phyloP scores from a whole-genome alignment of 2,888 invertebrate species.

The Griposia aprilina region DNA sequence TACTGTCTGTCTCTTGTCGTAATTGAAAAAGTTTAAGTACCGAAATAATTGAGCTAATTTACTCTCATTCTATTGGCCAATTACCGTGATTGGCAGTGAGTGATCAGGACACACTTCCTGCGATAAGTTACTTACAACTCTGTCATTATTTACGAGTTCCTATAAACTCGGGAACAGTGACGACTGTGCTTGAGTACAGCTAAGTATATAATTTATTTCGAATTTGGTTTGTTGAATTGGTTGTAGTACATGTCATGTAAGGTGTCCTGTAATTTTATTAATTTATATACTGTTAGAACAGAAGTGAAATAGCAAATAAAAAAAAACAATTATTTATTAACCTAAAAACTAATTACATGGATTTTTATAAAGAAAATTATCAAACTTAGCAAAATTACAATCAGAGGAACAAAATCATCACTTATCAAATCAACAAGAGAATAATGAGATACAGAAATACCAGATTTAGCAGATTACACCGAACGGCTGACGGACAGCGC shows the following conservation, averaged over 20 bases:
- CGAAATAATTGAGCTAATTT: slow-evolving; percentile 37
- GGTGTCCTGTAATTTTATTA: too few relatives aligned
- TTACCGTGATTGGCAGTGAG: slow-evolving; percentile 50
- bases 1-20: neutral
- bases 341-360: too few relatives aligned
- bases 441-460: too few relatives aligned
- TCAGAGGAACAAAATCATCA: too few relatives aligned
- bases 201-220: neutral
- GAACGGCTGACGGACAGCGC: too few relatives aligned
- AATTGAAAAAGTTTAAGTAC: slow-evolving; percentile 35
- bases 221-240: neutral
- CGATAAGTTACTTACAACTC: slow-evolving; percentile 28
- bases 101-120: slow-evolving; percentile 37
- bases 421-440: too few relatives aligned
- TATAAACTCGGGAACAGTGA: slow-evolving; percentile 10
- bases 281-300: too few relatives aligned
- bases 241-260: neutral
- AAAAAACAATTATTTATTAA: too few relatives aligned
- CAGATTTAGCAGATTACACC: too few relatives aligned
- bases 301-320: too few relatives aligned
- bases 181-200: neutral
- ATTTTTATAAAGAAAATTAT: too few relatives aligned
- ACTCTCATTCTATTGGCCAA: slow-evolving; percentile 33
- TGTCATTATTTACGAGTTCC: slow-evolving; percentile 43
- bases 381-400: too few relatives aligned